These are phyloP conservation scores for Diplosoma virens DNA, from an alignment of 23 tunicate genomes.

Conservation along the genomic window DNA sequence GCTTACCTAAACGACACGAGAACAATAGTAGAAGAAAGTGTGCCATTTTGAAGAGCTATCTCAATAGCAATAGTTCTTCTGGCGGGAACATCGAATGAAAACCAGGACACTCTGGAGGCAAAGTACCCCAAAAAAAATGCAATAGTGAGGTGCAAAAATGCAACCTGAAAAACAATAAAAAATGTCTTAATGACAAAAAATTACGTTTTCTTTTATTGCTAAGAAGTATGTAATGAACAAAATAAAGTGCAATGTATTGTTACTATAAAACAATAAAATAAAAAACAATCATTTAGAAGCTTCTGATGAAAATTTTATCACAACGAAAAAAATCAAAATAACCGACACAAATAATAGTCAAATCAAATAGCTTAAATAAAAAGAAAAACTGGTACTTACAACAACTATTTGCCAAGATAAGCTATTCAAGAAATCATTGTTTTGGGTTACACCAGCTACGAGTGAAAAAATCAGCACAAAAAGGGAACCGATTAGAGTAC, in stretches of 20 bases:
- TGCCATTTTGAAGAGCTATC: conserved; percentile 40
- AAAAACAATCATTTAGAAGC: not conserved
- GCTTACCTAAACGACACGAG: conserved; percentile 43
- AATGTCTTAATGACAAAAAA: not conserved
- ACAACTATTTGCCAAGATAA: conserved; percentile 24
- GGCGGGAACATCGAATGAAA: conserved; percentile 4
- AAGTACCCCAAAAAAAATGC: conserved; percentile 30
- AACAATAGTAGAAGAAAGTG: conserved; percentile 31
- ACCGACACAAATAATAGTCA: not conserved
- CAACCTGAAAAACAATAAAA: conserved; percentile 23
- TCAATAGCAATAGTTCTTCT: conserved; percentile 58
- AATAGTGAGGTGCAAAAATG: conserved; percentile 2
- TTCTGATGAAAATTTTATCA: not conserved
- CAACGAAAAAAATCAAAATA: not conserved
- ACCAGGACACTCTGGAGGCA: conserved; percentile 42
- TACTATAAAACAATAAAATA: too few species aligned
- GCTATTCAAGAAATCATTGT: not conserved
- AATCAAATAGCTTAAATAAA: not conserved
- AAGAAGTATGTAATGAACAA: too few species aligned
- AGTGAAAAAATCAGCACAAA: conserved; percentile 2
- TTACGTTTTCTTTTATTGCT: too few species aligned
- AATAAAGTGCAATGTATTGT: too few species aligned
- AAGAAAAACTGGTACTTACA: conserved; percentile 15
- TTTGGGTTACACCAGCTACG: not conserved
- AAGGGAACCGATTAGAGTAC: conserved; percentile 4